Conservation (phyloP, 2,888 invertebrate genomes). For the Agrotis clavis region DNA sequence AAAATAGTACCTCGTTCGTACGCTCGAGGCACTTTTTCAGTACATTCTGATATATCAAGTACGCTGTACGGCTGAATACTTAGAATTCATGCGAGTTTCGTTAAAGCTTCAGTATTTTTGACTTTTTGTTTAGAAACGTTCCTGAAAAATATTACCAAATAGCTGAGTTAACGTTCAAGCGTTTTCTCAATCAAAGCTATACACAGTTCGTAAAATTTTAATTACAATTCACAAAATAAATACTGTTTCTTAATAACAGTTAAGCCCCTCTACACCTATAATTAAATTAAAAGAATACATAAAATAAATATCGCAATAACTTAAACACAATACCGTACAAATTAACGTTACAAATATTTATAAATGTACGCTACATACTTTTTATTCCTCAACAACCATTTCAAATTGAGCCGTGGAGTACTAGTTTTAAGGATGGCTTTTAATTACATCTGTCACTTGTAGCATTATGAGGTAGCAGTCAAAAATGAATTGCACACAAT, state of each 20-base stretch:
- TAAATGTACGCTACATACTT: conserved; percentile 42
- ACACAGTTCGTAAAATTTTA: not conserved
- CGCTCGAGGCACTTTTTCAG: too few relatives aligned
- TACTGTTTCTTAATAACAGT: conserved; percentile 5
- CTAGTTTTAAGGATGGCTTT: conserved; percentile 30
- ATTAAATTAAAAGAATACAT: conserved; percentile 44
- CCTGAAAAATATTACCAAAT: too few relatives aligned
- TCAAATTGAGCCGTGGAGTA: conserved; percentile 35
- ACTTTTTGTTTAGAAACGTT: too few relatives aligned
- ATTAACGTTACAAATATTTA: conserved; percentile 51
- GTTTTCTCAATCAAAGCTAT: not conserved
- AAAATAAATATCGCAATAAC: conserved; percentile 33
- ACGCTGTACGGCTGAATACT: too few relatives aligned
- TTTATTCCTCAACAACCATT: conserved; percentile 10
- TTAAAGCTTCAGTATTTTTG: too few relatives aligned
- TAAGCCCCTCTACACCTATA: conserved; percentile 20
- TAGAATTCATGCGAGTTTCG: too few relatives aligned
- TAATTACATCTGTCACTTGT: conserved; percentile 16
- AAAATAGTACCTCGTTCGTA: too few relatives aligned
- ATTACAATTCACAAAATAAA: not conserved
- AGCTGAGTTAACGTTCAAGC: not conserved
- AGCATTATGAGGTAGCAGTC: conserved; percentile 62
- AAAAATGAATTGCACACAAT: conserved; percentile 71
- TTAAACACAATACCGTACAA: conserved; percentile 47
- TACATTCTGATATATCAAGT: too few relatives aligned